Evolutionary conservation across 2,113 vertebrate species (phyloP).

Genomic region (Mungos mungo): DNA sequence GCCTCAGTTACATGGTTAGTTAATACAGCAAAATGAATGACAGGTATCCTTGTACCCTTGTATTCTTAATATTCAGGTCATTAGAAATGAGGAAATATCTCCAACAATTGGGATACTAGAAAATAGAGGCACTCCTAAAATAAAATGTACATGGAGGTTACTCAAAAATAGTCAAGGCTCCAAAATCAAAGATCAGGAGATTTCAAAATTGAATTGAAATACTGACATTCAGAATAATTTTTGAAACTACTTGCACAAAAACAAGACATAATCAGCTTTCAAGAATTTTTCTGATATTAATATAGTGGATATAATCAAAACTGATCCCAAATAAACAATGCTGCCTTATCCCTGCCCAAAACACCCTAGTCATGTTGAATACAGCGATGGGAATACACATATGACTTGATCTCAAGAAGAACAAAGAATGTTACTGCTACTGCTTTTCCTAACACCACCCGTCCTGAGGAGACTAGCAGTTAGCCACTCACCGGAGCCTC

Average conservation of each 20-base stretch:
- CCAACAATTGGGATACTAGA: not conserved
- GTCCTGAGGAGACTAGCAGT: not conserved
- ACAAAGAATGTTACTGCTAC: not conserved
- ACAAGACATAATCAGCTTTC: not conserved
- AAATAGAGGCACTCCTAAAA: not conserved
- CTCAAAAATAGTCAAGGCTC: not conserved
- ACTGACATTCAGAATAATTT: not conserved
- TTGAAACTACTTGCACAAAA: not conserved
- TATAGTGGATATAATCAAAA: not conserved
- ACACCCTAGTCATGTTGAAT: not conserved
- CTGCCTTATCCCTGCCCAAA: not conserved
- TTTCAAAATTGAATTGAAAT: not conserved
- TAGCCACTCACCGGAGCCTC: conserved; percentile 92
- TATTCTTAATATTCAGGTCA: conserved; percentile 9
- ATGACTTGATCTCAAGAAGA: not conserved
- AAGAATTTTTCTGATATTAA: not conserved
- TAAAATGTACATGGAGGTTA: conserved; percentile 8
- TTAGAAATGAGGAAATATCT: not conserved
- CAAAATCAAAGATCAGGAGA: not conserved
- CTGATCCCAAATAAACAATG: not conserved
- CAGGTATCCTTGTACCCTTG: not conserved
- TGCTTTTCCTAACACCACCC: not conserved
- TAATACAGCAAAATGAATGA: not conserved
- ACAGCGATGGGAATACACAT: not conserved
- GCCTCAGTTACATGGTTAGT: not conserved